phyloP scores from a whole-genome alignment of 2,888 invertebrate species.

The Apamea anceps region DNA sequence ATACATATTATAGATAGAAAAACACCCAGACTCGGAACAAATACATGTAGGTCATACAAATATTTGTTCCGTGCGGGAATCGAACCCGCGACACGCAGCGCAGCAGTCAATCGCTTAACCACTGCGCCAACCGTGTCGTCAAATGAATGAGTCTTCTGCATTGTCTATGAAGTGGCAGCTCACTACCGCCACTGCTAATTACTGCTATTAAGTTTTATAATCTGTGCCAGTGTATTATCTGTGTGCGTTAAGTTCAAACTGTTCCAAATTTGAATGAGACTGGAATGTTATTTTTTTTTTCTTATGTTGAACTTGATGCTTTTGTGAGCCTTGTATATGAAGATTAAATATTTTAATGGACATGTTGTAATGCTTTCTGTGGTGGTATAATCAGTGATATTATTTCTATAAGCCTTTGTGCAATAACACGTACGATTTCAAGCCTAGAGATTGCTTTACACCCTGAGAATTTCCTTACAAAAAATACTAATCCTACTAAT shows the following conservation, averaged over 20 bases:
- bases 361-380: neutral
- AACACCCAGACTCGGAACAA: no score
- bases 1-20: no score
- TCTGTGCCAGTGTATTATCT: conserved; percentile 46
- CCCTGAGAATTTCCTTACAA: neutral
- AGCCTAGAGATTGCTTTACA: no score
- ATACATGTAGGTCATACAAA: no score
- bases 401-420: neutral
- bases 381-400: no score
- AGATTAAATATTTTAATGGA: neutral
- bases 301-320: conserved; percentile 11
- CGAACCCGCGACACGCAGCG: no score
- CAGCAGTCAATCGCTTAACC: no score
- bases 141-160: conserved; percentile 34
- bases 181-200: conserved; percentile 38
- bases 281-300: no score
- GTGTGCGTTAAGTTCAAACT: conserved; percentile 20
- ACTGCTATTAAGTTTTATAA: conserved; percentile 51
- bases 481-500: neutral
- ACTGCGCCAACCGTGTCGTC: no score
- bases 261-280: conserved; percentile 46
- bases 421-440: neutral
- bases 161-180: conserved; percentile 21
- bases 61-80: no score
- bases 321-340: neutral